Base-by-base conservation (phyloP, 1,140 invertebrate genomes). In the Conus betulinus region DNA sequence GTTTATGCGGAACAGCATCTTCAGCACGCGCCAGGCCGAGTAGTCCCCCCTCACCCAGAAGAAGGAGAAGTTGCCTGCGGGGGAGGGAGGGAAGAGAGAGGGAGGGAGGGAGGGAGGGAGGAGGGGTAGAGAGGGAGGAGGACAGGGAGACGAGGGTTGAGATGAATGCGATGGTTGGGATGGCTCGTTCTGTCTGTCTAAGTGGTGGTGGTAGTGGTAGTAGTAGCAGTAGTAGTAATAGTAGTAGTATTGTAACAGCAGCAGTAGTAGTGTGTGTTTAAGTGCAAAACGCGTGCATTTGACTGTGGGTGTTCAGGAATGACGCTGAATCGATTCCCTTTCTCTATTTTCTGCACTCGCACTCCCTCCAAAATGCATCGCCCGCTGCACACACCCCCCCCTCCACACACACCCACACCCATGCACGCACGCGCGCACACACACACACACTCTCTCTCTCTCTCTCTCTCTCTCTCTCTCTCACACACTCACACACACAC, bases 1-100 rank as follows among this genome's bases (percentile, higher is more conserved):
- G 89, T 94, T 93, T 27, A 94, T 85, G 13, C 93, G 92, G 90
- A 93, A 94, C 83, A 93, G 78, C 93, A 94, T 94, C 88, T 94
- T 94, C 39, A n/a, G 57, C 17, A 93, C 81, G 3, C 93, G 90
- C 91, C 91, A 93, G 52, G 91, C 17, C 1, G 93, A 93, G 67
- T 88, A 94, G 87, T 94, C 93, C 15, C 91, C 91, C 51, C 89
- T 84, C 3, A 93, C 89, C 92, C 93, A 94, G 90, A 94, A 94
- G 89, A 94, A 94, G 15, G 92, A 94, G 74, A 94, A 94, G 84
- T 94, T 93, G 20, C 93, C 93, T 93, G 90, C 39, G 6, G 23
- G 6, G 10, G 4, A 63, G 60, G 60, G 17, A 20, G 17, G 60
- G 4, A 63, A 63, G 60, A 63, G 60, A 63, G 60, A 20, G 60